Percentiles rank a stretch among this genome's conserved stretches.
These are phyloP conservation scores for Macrophya alboannulata DNA, from an alignment of 2,888 invertebrate genomes.

Conservation along the genomic window DNA sequence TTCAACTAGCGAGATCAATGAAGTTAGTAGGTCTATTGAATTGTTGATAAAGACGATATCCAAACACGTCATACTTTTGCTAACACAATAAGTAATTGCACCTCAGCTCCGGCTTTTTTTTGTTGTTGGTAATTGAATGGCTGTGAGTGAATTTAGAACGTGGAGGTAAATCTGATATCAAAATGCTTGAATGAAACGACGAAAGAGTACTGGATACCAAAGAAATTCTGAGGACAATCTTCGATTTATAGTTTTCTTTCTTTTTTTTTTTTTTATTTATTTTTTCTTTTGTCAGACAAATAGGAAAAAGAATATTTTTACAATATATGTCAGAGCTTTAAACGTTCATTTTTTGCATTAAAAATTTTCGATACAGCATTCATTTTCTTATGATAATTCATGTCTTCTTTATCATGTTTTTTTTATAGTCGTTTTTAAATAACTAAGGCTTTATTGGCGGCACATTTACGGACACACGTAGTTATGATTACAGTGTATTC, in stretches of 20 bases:
- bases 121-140: neutral
- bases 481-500: neutral
- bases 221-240: slow-evolving; percentile 19
- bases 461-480: neutral
- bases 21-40: slow-evolving; percentile 35
- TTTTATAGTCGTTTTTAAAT: neutral
- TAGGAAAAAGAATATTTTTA: neutral
- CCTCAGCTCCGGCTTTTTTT: slow-evolving; percentile 9
- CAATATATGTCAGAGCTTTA: neutral
- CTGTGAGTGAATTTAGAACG: slow-evolving; percentile 22
- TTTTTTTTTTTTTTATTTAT: neutral
- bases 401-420: neutral
- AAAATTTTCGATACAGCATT: neutral
- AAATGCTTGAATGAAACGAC: slow-evolving; percentile 13
- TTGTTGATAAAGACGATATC: slow-evolving; percentile 16
- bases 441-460: neutral
- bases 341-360: neutral
- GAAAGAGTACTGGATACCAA: slow-evolving; percentile 53
- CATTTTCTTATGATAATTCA: neutral
- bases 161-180: slow-evolving; percentile 43
- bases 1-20: slow-evolving; percentile 86
- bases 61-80: slow-evolving; percentile 25
- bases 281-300: neutral
- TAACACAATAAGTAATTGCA: slow-evolving; percentile 15
- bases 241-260: neutral